Evolutionary conservation across 2,888 invertebrate genomes (phyloP), one percentile per base, ranked within the genome.

Genomic region (Morpho achilles): DNA sequence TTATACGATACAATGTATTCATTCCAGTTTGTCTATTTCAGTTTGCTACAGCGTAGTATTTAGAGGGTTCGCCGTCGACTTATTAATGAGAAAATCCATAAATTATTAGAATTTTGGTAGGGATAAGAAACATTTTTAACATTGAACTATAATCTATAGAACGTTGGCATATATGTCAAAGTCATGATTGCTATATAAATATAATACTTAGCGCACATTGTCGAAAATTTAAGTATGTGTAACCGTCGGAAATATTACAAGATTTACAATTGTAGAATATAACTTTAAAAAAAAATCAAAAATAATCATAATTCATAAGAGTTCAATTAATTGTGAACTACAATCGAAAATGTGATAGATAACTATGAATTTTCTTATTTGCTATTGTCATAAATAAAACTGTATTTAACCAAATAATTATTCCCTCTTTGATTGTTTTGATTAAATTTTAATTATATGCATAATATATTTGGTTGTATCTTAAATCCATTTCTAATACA

Each of bases 1-100:
- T 43, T 16, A 53, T 44, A n/a, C 41, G 53, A 54, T 48, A 48
- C 48, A 7, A 54, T 54, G 54, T 54, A 54, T 54, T 54, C 47
- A 54, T 54, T 54, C 48, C 48, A 48, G 47, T 54, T 48, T 8
- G 5, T 46, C 16, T 10, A 53, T 53, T 43, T 52, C 10, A 45
- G 39, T 52, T 51, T 45, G 52, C 52, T 52, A 39, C 45, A 32
- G 22, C 45, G 32, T 52, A 52, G 45, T 44, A 52, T 6, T 45
- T 45, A 52, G 16, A 52, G 45, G 7, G 32, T n/a, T 47, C 47
- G 23, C 23, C 45, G 39, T 39, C 44, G n/a, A 45, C 39, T 45
- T 45, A 39, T 0, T 7, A 45, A 45, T 32, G 8, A 32, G 39
- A 52, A 45, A 32, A 45, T 39, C 45, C 45, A 10, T 43, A 45